Base-by-base conservation (phyloP, 2,113 vertebrate genomes). In the Macrotus californicus region DNA sequence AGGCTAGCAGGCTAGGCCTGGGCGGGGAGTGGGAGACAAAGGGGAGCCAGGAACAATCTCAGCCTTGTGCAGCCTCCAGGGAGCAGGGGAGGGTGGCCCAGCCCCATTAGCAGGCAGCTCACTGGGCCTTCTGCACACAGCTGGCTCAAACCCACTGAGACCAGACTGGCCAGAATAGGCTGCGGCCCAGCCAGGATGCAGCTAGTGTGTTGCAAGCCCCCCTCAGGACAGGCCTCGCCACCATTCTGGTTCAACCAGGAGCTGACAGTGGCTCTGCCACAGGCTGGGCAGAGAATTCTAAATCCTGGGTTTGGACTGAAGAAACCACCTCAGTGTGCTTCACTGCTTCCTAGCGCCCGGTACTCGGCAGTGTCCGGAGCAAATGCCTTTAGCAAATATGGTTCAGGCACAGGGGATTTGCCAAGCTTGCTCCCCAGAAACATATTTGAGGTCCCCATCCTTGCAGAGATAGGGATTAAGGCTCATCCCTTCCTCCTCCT, bases 21-120 rank as follows among this genome's bases (percentile, higher is more conserved):
- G 96, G 97, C 97, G 95, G 98, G 94, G 98, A 97, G 97, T 81
- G 70, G 81, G 93, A 96, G 77, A 96, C 95, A 94, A 96, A 93
- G 73, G 80, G 43, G 72, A 87, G 88, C 72, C 2, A 5, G 91
- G 39, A 96, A 97, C 97, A 97, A 97, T 96, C 82, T 82, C 79
- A 75, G 95, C 97, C 91, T 97, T 97, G 97, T 97, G 81, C 82
- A 24, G 84, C 75, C 70, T 89, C 79, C 70, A 69, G 67, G 61
- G 95, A 92, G 93, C 91, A 93, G 93, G 61, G 0, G 34, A 0
- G 94, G 95, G 93, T 79, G 96, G 94, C 95, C 87, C 92, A 70
- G 73, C 67, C 94, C 97, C 92, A 97, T 97, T 96, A 97, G 95
- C 96, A 97, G 96, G 96, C 97, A 96, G 95, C 96, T 97, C 96